phyloP scores from a whole-genome alignment of 2,888 invertebrate species.

The Patella ulyssiponensis region DNA sequence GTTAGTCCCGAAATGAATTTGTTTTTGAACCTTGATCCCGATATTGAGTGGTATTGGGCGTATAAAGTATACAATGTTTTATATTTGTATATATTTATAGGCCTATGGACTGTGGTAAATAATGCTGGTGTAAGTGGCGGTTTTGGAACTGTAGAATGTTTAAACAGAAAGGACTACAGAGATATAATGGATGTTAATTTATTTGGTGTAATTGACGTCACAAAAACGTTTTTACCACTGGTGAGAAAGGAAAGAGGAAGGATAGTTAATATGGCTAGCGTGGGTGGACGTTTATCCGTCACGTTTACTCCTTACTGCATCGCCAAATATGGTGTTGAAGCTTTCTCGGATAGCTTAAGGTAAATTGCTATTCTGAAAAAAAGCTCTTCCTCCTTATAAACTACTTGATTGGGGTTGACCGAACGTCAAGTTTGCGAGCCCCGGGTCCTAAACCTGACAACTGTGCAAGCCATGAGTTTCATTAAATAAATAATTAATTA shows the following conservation, averaged over 20 bases:
- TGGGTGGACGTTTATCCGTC: constrained; percentile 48
- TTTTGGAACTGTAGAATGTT: constrained; percentile 65
- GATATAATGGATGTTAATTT: constrained; percentile 60
- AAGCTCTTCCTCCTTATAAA: no score
- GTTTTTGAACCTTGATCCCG: no score
- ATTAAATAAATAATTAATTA: no score
- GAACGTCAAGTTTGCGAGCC: no score
- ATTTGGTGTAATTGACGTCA: constrained; percentile 66
- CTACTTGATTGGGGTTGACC: no score
- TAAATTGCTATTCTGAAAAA: constrained; percentile 21
- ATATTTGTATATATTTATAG: constrained; percentile 32
- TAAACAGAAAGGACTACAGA: constrained; percentile 63
- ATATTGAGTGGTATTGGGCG: no score
- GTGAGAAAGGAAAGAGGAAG: constrained; percentile 53
- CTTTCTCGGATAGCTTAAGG: constrained; percentile 59
- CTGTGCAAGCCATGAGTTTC: no score
- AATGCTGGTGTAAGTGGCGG: constrained; percentile 61
- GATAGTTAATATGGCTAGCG: constrained; percentile 59
- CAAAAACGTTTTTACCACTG: constrained; percentile 54
- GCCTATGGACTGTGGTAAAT: constrained; percentile 65
- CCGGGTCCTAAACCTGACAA: no score
- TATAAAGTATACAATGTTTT: background rate
- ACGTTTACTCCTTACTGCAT: constrained; percentile 50
- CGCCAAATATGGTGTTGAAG: constrained; percentile 62
- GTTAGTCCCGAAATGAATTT: no score